Percentiles rank a stretch among this genome's conserved stretches.
Evolutionary conservation across 2,888 invertebrate species (phyloP).

Genomic region (Drosophila putrida): DNA sequence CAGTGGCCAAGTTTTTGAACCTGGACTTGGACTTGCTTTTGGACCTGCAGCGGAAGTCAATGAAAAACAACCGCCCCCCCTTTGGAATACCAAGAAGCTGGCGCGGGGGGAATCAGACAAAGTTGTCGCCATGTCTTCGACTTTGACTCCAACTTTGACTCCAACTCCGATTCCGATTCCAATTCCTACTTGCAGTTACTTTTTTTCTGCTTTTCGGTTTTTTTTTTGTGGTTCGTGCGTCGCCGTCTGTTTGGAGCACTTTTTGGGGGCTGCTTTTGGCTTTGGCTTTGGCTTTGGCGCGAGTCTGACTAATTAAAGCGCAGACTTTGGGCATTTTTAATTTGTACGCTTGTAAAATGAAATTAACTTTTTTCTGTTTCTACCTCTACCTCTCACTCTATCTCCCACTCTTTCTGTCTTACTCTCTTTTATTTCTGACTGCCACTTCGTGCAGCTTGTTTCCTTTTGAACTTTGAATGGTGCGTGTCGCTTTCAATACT

Average conservation of each 20-base stretch:
- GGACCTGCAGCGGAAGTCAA: slow-evolving; percentile 67
- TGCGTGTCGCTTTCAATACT: slow-evolving; percentile 65
- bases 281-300: slow-evolving; percentile 74
- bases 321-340: slow-evolving; percentile 81
- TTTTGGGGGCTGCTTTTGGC: slow-evolving; percentile 26
- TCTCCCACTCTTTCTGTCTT: slow-evolving; percentile 12
- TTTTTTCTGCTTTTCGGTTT: slow-evolving; percentile 11
- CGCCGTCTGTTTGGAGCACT: slow-evolving; percentile 37
- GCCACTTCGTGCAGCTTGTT: slow-evolving; percentile 80
- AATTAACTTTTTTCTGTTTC: slow-evolving; percentile 65
- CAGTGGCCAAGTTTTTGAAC: slow-evolving; percentile 46
- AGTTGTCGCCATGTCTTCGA: slow-evolving; percentile 66
- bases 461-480: slow-evolving; percentile 78
- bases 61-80: slow-evolving; percentile 39
- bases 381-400: slow-evolving; percentile 23
- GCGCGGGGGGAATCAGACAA: slow-evolving; percentile 58
- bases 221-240: slow-evolving; percentile 62
- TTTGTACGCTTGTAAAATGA: slow-evolving; percentile 81
- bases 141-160: slow-evolving; percentile 30
- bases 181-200: slow-evolving; percentile 39
- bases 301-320: slow-evolving; percentile 83
- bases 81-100: slow-evolving; percentile 70
- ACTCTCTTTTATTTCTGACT: slow-evolving; percentile 24
- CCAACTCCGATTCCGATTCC: slow-evolving; percentile 36
- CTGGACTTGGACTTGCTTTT: slow-evolving; percentile 30